A percentile compares a stretch with the other conserved stretches of the same genome.
Evolutionary conservation across 1,140 invertebrate genomes (phyloP).

Genomic region (Philotrypesis tridentata): DNA sequence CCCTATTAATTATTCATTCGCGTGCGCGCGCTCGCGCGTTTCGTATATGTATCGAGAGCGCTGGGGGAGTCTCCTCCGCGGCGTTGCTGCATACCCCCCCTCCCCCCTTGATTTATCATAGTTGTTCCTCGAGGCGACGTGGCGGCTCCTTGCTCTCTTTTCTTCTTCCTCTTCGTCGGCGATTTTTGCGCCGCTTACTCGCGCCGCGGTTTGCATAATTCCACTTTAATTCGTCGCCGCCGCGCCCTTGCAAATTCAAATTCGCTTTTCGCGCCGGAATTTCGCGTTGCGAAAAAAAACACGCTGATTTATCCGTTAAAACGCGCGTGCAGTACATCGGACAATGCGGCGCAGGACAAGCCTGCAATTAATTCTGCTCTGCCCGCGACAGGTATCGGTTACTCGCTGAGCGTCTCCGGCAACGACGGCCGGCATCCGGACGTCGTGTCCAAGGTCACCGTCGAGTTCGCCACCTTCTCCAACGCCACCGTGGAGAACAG

Average conservation of each 20-base stretch:
- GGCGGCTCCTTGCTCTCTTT: background rate
- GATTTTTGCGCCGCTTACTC: constrained; percentile 33
- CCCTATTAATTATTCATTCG: constrained; percentile 64
- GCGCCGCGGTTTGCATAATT: constrained; percentile 42
- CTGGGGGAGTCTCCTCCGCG: constrained; percentile 9
- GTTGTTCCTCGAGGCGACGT: constrained; percentile 2
- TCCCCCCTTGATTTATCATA: constrained; percentile 34
- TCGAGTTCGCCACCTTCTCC: constrained; percentile 87
- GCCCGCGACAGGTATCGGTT: constrained; percentile 74
- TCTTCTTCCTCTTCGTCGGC: background rate
- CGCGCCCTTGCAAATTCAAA: background rate
- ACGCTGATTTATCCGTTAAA: background rate
- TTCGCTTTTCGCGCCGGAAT: background rate
- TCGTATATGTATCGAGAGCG: too few species aligned
- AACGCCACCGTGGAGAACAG: constrained; percentile 89
- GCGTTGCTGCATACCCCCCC: too few species aligned
- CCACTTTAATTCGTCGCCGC: constrained; percentile 27
- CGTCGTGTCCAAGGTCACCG: constrained; percentile 87
- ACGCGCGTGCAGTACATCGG: background rate
- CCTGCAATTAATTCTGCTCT: background rate
- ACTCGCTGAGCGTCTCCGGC: constrained; percentile 86
- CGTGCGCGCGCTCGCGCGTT: constrained; percentile 27
- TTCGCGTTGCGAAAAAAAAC: background rate
- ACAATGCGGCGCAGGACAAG: background rate
- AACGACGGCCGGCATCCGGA: constrained; percentile 92